These are phyloP conservation scores for Sarotherodon lohbergeri DNA, from an alignment of 2,113 vertebrate species.

Conservation along the genomic window DNA sequence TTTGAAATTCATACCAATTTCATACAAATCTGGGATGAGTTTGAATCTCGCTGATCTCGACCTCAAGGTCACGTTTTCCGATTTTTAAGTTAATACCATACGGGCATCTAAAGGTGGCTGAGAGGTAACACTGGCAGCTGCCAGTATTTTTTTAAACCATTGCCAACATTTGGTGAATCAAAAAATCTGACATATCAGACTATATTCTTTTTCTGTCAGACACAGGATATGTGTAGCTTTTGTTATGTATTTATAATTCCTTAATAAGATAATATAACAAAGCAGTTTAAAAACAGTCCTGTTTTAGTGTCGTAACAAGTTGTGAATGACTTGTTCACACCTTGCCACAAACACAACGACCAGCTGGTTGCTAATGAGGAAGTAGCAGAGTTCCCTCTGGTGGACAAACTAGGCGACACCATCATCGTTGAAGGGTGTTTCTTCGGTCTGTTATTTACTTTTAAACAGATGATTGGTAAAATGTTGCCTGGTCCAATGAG, in stretches of 20 bases:
- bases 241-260: not conserved
- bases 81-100: not conserved
- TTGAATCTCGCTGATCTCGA: not conserved
- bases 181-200: not conserved
- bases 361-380: not conserved
- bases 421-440: not conserved
- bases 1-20: no score
- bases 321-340: not conserved
- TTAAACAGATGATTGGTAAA: not conserved
- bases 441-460: not conserved
- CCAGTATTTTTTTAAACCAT: not conserved
- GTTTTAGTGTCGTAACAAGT: not conserved
- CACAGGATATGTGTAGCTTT: not conserved
- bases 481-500: not conserved
- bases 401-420: not conserved
- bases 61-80: not conserved
- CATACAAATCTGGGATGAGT: not conserved
- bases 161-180: not conserved
- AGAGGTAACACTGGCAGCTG: not conserved
- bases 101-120: fast-evolving
- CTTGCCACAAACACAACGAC: fast-evolving
- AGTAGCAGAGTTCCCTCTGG: not conserved
- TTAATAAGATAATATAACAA: not conserved
- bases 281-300: not conserved
- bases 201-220: fast-evolving